Base-by-base conservation (phyloP, 2,797 vertebrate species). In the Platyrinchus mystaceus region DNA sequence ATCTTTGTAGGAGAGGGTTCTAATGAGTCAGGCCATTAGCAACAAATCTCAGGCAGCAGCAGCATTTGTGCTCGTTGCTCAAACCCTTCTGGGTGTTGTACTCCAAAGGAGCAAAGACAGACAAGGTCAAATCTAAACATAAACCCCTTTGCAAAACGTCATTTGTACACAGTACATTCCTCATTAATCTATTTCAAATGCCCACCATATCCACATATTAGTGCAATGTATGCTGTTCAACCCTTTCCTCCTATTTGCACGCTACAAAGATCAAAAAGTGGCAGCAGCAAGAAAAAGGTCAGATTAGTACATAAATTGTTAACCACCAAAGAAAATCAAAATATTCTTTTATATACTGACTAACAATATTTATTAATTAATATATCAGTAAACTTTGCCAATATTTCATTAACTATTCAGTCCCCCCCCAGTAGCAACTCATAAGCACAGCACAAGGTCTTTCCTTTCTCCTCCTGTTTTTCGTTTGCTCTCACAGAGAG, bases 11-110 rank as follows among this genome's bases (percentile, higher is more conserved):
- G 63, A 82, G 62, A n/a, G 22, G 74, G 34, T 36, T 68, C 84
- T 93, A 94, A 83, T 78, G 93, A 92, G 53, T 86, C 64, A 84
- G 80, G 83, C 75, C 89, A 86, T 89, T 96, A 97, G 63, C 32
- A 60, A 47, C 85, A 83, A 64, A 70, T 84, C 68, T 79, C 63
- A 85, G 85, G 83, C 56, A 90, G 46, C 44, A 55, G 62, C 87
- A 60, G 41, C 32, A 11, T 81, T 68, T 70, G 82, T 73, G 21
- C 56, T 91, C 67, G 47, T 22, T 79, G 88, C 74, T 91, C 71
- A 93, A 86, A 90, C 68, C 62, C 41, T 81, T 77, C 39, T 44
- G 67, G 84, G 67, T 93, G 70, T 39, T 52, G 17, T 23, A 74
- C 37, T 82, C 16, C 3, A 50, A 96, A 68, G 67, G 18, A 95